A percentile compares a stretch with the other conserved stretches of the same genome.
Evolutionary conservation across 2,888 invertebrate species (phyloP).

Genomic region (Zele albiditarsus): DNA sequence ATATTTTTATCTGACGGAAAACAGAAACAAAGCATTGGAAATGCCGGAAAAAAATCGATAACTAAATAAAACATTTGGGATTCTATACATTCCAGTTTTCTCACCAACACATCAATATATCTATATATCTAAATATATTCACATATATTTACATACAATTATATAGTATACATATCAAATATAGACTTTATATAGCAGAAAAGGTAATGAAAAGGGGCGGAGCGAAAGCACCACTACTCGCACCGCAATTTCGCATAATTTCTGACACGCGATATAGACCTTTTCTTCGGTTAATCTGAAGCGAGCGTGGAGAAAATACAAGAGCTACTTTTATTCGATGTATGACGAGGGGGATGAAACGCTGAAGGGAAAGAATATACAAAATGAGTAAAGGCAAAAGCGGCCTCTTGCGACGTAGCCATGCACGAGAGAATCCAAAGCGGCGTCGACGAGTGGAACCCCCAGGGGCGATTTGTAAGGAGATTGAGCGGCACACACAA

Average conservation of each 20-base stretch:
- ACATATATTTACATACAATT: neutral
- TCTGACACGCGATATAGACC: conserved; percentile 31
- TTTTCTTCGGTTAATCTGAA: conserved; percentile 31
- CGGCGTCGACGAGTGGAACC: conserved; percentile 18
- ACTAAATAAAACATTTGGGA: too few species aligned
- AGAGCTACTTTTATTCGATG: neutral
- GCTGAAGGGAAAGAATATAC: neutral
- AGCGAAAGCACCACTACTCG: neutral
- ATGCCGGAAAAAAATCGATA: too few species aligned
- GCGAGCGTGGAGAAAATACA: neutral
- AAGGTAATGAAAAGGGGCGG: conserved; percentile 29
- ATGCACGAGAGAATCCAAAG: conserved; percentile 1
- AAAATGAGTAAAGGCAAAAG: neutral
- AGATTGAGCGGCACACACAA: conserved; percentile 29
- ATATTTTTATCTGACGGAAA: too few species aligned
- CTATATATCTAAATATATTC: too few species aligned
- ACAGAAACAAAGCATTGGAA: too few species aligned
- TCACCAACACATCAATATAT: too few species aligned
- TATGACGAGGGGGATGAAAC: neutral
- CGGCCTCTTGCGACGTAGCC: neutral
- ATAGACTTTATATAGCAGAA: neutral
- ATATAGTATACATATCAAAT: neutral
- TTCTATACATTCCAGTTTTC: too few species aligned
- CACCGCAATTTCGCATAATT: conserved; percentile 33
- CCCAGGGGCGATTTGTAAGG: conserved; percentile 31